A percentile compares a stretch with the other conserved stretches of the same genome.
Conservation (phyloP, 2,113 vertebrate genomes). For the Picathartes gymnocephalus region DNA sequence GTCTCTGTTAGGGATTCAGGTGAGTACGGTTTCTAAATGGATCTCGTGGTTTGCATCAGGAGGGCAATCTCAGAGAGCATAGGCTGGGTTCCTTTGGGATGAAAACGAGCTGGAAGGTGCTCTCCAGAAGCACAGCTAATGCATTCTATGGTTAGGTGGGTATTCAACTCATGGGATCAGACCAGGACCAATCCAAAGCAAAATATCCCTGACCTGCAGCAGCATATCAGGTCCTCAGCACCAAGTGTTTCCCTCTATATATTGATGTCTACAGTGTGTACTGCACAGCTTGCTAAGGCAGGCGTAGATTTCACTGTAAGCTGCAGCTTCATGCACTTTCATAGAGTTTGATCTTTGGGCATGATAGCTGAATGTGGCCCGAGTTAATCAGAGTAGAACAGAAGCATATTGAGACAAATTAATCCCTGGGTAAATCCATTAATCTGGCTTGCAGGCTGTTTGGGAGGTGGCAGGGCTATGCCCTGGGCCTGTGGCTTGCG, state of each 20-base stretch:
- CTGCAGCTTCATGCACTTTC: not conserved
- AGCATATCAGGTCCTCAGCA: not conserved
- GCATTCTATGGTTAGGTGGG: not conserved
- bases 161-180: not conserved
- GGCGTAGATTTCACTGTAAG: accelerated
- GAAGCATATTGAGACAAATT: not conserved
- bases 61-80: not conserved
- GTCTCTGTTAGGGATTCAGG: not conserved
- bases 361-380: not conserved
- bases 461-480: not conserved
- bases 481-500: not conserved
- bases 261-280: not conserved
- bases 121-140: not conserved
- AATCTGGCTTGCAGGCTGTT: not conserved
- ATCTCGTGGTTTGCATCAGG: not conserved
- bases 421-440: not conserved
- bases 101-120: not conserved
- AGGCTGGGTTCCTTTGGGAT: not conserved
- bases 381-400: not conserved
- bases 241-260: not conserved
- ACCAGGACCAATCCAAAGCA: not conserved
- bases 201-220: not conserved
- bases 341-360: not conserved
- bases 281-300: not conserved
- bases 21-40: not conserved